Evolutionary conservation across 2,888 invertebrate species (phyloP), one percentile per base, ranked within the genome.

Genomic region (Nomada ruficornis): DNA sequence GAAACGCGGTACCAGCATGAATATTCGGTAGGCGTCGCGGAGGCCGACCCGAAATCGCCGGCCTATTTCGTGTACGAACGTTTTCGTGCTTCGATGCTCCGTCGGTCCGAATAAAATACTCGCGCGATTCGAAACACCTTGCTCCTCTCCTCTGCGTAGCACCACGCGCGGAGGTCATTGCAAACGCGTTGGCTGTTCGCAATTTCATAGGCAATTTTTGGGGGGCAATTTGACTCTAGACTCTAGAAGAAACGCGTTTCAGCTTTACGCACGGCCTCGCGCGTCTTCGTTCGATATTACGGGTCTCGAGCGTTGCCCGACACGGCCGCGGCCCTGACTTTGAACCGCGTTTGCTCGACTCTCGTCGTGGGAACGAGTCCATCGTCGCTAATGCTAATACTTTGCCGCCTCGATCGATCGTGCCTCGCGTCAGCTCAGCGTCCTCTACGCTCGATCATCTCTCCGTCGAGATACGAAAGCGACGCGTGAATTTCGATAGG

Each of bases 291-390:
- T 36, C 72, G 71, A 52, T 60, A 65, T 77, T 79, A 86, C 75
- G 75, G 47, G 26, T 7, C 63, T 68, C 57, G 47, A 29, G 62
- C n/a, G 77, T 83, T 89, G 80, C 82, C 84, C 79, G 82, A 87
- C 76, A 29, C 26, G 55, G 71, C 73, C 73, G 77, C 85, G 86
- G 85, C 89, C 88, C 91, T 91, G 91, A 91, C 91, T 89, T 90
- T 90, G 87, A 89, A 88, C 88, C 79, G 75, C 59, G 77, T 72
- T 73, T 26, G 54, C 77, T 60, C 64, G 75, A 70, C 81, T 86
- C 83, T 82, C 82, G 88, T 80, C 91, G 90, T 90, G 91, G 86
- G 90, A 90, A 90, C 89, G 86, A 71, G 47, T 10, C 62, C 70
- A 77, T 63, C 76, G 62, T n/a, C 0, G 11, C 20, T 20, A 55